A percentile compares a stretch with the other conserved stretches of the same genome.
Conservation (phyloP, 2,113 vertebrate species). For the Varanus komodoensis region DNA sequence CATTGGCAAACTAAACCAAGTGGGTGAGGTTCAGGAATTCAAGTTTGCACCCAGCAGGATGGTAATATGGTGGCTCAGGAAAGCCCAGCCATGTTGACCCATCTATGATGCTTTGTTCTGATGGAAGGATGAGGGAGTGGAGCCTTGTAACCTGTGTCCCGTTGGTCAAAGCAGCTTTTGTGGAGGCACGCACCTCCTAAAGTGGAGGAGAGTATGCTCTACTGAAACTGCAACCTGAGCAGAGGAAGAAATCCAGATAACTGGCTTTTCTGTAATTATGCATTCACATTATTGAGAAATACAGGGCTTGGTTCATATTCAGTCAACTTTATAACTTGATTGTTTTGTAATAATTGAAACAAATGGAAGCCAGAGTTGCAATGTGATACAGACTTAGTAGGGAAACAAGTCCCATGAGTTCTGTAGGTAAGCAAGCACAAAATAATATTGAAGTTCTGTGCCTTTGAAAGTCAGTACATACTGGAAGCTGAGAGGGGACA, state of each 20-base stretch:
- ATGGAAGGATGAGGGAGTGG: no score
- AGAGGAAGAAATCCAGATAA: neutral
- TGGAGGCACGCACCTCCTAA: neutral
- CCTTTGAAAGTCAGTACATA: neutral
- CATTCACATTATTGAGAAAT: neutral
- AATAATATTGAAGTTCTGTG: neutral
- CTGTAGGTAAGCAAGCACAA: neutral
- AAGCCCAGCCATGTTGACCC: no score
- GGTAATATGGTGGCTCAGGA: no score
- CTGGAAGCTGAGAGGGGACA: neutral
- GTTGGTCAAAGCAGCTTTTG: neutral
- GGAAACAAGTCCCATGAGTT: neutral
- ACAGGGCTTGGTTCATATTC: neutral
- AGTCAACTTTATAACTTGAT: no score
- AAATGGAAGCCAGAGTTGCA: neutral
- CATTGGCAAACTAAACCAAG: neutral
- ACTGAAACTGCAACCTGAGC: neutral
- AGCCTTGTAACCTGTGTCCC: neutral
- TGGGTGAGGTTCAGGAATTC: neutral
- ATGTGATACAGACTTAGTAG: neutral
- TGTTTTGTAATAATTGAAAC: neutral
- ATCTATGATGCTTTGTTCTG: no score
- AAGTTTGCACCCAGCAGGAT: no score
- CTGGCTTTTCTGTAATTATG: neutral
- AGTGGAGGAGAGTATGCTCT: neutral